Conservation (phyloP, 2,888 invertebrate genomes). For the Hedya salicella region DNA sequence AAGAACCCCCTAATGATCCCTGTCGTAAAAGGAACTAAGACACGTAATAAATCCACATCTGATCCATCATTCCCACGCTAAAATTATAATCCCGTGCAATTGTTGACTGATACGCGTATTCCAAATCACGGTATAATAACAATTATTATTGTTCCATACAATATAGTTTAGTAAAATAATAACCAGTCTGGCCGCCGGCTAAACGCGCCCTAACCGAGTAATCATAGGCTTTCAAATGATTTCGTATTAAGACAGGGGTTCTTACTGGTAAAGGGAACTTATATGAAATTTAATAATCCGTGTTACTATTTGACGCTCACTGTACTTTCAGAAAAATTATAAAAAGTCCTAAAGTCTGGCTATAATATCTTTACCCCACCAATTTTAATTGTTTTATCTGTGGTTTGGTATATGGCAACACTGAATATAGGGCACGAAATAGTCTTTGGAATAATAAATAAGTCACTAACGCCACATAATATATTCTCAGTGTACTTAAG, state of each 20-base stretch:
- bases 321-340: no score
- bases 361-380: no score
- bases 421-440: no score
- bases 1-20: no score
- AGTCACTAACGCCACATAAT: no score
- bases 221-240: conserved; percentile 62
- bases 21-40: no score
- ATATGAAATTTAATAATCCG: conserved; percentile 45
- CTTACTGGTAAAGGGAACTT: conserved; percentile 54
- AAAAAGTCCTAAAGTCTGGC: no score
- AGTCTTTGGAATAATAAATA: no score
- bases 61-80: conserved; percentile 43
- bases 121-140: conserved; percentile 49
- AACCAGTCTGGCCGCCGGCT: conserved; percentile 53
- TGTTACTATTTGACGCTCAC: conserved; percentile 6
- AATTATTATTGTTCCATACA: conserved; percentile 52
- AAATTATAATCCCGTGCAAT: conserved; percentile 40
- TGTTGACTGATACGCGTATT: conserved; percentile 47
- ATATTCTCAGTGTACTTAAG: no score
- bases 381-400: no score
- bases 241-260: conserved; percentile 48
- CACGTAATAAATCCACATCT: conserved; percentile 5
- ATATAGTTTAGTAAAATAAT: conserved; percentile 58
- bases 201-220: conserved; percentile 58
- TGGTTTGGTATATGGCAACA: no score